Evolutionary conservation across 2,113 vertebrate genomes (phyloP).

Genomic region (Coregonus clupeaformis): DNA sequence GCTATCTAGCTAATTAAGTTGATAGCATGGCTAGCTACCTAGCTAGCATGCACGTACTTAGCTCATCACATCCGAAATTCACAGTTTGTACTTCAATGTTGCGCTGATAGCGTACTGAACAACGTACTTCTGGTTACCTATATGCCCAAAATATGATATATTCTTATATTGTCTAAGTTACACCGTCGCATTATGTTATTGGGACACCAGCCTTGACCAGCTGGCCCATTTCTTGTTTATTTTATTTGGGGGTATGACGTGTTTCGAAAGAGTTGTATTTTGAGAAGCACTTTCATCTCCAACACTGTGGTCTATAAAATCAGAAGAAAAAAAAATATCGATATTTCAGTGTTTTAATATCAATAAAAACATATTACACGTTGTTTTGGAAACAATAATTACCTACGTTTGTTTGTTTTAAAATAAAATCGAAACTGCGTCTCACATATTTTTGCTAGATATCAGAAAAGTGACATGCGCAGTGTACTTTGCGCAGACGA

Average conservation of each 20-base stretch:
- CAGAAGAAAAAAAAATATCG: not conserved
- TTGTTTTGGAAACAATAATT: not conserved
- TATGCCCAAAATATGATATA: not conserved
- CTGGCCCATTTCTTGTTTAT: slow-evolving; percentile 68
- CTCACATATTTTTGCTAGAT: not conserved
- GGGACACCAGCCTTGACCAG: slow-evolving; percentile 26
- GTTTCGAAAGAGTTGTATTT: slow-evolving; percentile 33
- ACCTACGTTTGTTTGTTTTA: not conserved
- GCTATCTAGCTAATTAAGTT: not conserved
- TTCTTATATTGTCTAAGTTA: slow-evolving; percentile 10
- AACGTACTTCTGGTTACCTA: not conserved
- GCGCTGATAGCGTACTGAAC: not conserved
- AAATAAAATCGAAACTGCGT: slow-evolving; percentile 48
- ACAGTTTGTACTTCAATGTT: slow-evolving; percentile 33
- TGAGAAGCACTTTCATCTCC: slow-evolving; percentile 55
- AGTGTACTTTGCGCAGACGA: too few species aligned
- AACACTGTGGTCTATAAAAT: not conserved
- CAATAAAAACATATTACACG: not conserved
- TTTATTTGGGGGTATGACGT: slow-evolving; percentile 56
- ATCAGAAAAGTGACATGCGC: not conserved
- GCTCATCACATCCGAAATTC: slow-evolving; percentile 37
- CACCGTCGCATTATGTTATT: slow-evolving; percentile 4
- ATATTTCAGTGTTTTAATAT: not conserved
- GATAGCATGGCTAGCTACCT: not conserved
- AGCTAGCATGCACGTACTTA: not conserved